phyloP scores from a whole-genome alignment of 92 coral and sea anemone species.

The Ricordea florida region DNA sequence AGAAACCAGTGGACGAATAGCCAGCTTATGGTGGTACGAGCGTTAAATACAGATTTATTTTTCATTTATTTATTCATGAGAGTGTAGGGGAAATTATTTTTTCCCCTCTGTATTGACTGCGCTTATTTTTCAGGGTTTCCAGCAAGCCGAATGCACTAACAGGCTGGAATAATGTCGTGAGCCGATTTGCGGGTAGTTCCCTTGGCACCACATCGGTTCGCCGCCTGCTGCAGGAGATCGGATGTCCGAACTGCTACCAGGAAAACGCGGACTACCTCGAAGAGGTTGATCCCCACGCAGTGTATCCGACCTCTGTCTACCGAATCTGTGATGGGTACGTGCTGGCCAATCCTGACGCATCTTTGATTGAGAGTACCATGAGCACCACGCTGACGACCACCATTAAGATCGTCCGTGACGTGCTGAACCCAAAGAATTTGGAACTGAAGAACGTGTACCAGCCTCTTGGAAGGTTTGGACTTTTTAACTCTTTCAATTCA shows the following conservation, averaged over 20 bases:
- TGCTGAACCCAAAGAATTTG: slow-evolving; percentile 35
- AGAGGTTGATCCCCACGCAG: slow-evolving; percentile 63
- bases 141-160: slow-evolving; percentile 1
- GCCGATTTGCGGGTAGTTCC: background rate
- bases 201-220: slow-evolving; percentile 31
- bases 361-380: slow-evolving; percentile 65
- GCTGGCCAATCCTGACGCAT: slow-evolving; percentile 66
- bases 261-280: slow-evolving; percentile 54
- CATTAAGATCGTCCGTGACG: slow-evolving; percentile 55
- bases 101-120: too few relatives aligned
- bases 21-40: too few relatives aligned
- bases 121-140: background rate
- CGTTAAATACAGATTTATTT: too few relatives aligned
- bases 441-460: slow-evolving; percentile 57
- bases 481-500: too few relatives aligned
- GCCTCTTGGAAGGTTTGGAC: slow-evolving; percentile 60
- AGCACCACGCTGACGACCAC: slow-evolving; percentile 68
- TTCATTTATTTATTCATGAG: too few relatives aligned
- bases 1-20: too few relatives aligned
- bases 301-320: slow-evolving; percentile 68
- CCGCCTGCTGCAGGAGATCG: slow-evolving; percentile 25
- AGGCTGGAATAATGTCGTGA: slow-evolving; percentile 24
- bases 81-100: too few relatives aligned
- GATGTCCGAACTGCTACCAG: slow-evolving; percentile 28
- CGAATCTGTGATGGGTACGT: slow-evolving; percentile 66